These are phyloP conservation scores for Sinotaia quadrata DNA, from an alignment of 2,888 invertebrate species.

Conservation along the genomic window DNA sequence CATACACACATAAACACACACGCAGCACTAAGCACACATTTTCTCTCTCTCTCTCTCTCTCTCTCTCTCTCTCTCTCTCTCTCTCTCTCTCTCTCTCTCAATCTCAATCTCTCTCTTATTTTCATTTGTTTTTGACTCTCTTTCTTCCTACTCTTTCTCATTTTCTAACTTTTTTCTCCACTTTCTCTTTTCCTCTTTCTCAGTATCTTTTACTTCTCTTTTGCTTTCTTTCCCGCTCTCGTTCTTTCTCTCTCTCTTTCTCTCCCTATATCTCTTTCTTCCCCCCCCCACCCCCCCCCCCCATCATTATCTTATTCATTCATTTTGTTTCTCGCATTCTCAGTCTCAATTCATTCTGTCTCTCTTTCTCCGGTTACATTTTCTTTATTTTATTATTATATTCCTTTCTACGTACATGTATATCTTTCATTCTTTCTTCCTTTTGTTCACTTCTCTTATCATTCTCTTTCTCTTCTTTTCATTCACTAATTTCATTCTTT, in stretches of 20 bases:
- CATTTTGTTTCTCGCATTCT: no score
- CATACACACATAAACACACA: no score
- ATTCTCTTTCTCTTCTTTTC: not conserved
- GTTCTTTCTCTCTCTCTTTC: not conserved
- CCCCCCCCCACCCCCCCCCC: no score
- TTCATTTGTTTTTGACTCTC: not conserved
- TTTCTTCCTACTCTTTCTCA: not conserved
- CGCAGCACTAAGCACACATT: no score
- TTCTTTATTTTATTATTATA: not conserved
- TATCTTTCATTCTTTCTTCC: not conserved
- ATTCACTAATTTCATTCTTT: not conserved
- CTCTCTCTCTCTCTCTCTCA: not conserved
- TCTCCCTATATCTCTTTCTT: not conserved
- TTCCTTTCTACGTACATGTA: not conserved
- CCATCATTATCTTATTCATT: no score
- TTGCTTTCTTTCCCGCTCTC: not conserved
- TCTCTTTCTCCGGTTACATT: not conserved
- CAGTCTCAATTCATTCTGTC: no score
- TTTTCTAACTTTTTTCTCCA: not conserved
- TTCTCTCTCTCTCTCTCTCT: no score
- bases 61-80: conserved; percentile 5
- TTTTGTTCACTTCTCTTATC: not conserved
- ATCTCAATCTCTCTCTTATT: conserved; percentile 2
- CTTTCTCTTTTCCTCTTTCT: not conserved
- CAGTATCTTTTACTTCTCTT: not conserved